Evolutionary conservation across 2,888 invertebrate species (phyloP).

Genomic region (Zelleria hepariella): DNA sequence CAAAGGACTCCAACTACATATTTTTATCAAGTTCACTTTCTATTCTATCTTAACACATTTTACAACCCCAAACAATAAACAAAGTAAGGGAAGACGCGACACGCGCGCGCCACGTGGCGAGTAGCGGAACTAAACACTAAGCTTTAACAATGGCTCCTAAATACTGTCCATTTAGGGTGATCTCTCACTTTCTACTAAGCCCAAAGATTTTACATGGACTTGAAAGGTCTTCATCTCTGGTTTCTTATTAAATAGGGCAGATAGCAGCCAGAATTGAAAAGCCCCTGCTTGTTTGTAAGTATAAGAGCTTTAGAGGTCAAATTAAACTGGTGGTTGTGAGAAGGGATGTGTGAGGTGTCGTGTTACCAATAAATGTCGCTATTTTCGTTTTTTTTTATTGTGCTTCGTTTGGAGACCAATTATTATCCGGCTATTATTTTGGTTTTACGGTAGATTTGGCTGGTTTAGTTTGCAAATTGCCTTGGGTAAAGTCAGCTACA

Average conservation of each 20-base stretch:
- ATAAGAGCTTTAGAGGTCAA: not conserved
- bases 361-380: no score
- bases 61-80: no score
- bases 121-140: conserved; percentile 40
- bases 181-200: no score
- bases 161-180: no score
- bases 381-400: not conserved
- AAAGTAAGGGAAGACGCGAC: conserved; percentile 26
- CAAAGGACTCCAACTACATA: no score
- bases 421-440: conserved; percentile 18
- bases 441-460: conserved; percentile 17
- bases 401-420: conserved; percentile 10
- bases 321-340: not conserved
- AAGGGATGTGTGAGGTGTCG: conserved; percentile 9
- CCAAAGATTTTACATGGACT: no score
- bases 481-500: not conserved
- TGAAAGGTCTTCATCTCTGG: no score
- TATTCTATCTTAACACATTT: no score
- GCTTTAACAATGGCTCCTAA: not conserved
- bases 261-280: conserved; percentile 13
- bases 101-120: conserved; percentile 50
- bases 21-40: no score
- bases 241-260: no score
- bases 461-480: conserved; percentile 9
- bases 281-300: conserved; percentile 15